Base-by-base conservation (phyloP, 2,888 invertebrate species). In the Hipparchia semele region DNA sequence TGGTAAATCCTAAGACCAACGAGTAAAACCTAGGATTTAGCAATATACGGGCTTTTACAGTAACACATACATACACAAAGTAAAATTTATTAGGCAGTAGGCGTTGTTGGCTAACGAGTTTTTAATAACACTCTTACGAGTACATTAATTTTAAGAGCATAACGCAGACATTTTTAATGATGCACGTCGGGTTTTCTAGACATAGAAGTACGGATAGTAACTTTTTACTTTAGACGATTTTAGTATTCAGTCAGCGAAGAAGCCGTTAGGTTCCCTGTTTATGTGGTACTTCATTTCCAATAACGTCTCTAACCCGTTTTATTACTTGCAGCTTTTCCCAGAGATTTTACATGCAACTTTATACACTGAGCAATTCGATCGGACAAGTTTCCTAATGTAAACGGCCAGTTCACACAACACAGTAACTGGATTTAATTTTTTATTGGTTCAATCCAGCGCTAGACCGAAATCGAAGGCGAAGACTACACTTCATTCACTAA, bases 271-370 rank as follows among this genome's bases (percentile, higher is more conserved):
- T 67, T 23, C 51, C 13, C 33, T 71, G 59, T 71, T 67, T 71
- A 71, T 71, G 71, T 59, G 65, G 66, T 60, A 71, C 46, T 66
- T 58, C 59, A 59, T 65, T 69, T 60, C 49, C 56, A 70, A 62
- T 61, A 68, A 64, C 56, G 73, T 71, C 58, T 64, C 62, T 51
- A 67, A 67, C 54, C 51, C 12, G 67, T 71, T 70, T 60, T 70
- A 67, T 67, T 66, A 67, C 46, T 46, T 39, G 73, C 68, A 39
- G 51, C 66, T 61, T 69, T 70, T 73, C 71, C 68, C 70, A 70
- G 66, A 61, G 54, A 23, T 70, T 70, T 66, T 51, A 73, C 60
- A 68, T 60, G 53, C 53, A 56, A 60, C 65, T 73, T 73, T 69
- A 73, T 66, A 46, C 46, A 23, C 65, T 54, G 12, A 23, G 65